Base-by-base conservation (phyloP, 2,888 invertebrate species). In the Epistrophe eligans region DNA sequence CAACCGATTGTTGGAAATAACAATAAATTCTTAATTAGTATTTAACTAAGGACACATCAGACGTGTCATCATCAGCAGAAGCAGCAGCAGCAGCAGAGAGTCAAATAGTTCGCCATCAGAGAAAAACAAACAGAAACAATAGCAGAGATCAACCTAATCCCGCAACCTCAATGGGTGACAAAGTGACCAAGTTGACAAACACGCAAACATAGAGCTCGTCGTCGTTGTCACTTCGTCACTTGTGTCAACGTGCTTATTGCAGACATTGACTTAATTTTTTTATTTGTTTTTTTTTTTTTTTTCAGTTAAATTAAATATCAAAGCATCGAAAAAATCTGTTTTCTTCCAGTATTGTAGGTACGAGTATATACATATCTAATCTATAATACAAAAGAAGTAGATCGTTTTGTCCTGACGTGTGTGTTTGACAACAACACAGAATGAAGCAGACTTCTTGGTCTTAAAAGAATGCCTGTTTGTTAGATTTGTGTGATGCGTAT, bases 61-160 rank as follows among this genome's bases (percentile, higher is more conserved):
- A 77, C 50, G 73, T 73, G 40, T 28, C 50, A 76, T 58, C 72
- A 72, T 48, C 60, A 15, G n/a, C 11, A 11, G 13, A 28, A n/a
- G 1, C 24, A 24, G 3, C 24, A 24, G 24, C 32, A 60, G 73
- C 45, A 77, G 57, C 40, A 40, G 1, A 40, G 1, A 70, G 38
- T 43, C 17, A 82, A 62, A 57, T 48, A 77, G 28, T 77, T 43
- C 52, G 64, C 67, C 40, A 76, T 52, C 50, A 52, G 62, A 60
- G 62, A 74, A 73, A 83, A 79, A 83, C 71, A 87, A 87, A 87
- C 72, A 77, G 72, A 77, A 72, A 82, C 79, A 80, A 84, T 80
- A 80, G 74, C 19, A 43, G 48, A 77, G 81, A 85, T 60, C 77
- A 81, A 81, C 77, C 79, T 74, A 71, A 74, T 79, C 71, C 72